Base-by-base conservation (phyloP, 2,113 vertebrate species). In the Rhagologus leucostigma region DNA sequence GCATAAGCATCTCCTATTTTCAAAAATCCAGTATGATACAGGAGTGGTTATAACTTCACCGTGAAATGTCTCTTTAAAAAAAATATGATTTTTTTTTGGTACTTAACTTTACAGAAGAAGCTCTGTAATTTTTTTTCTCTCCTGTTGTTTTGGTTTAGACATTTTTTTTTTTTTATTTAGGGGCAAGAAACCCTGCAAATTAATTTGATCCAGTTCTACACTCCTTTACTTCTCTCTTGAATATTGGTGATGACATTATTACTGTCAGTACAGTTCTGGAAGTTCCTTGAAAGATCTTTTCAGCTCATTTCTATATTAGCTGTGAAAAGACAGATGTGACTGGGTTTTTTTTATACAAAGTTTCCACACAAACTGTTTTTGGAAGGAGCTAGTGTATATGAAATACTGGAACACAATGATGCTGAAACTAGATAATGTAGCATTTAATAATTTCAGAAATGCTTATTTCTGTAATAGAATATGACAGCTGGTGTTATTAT, bases 391-490 rank as follows among this genome's bases (percentile, higher is more conserved):
- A 21, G 49, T 79, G 11, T 82, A 3, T 87, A 35, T 89, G 62
- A 62, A 32, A 44, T 80, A 50, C 30, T 79, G 62, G 37, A 75
- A 71, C 69, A 62, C 29, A 53, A 1, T 35, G 67, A 76, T 91
- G 65, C 77, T 53, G 22, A 71, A 93, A 74, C 37, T 49, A 64
- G 56, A 70, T 95, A 94, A 69, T 37, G 44, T 87, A 64, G 30
- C 46, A 42, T 89, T 81, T 87, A 94, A 76, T 82, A 87, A 69
- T 92, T 93, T 52, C 74, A 94, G 56, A 91, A 95, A 60, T 91
- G 46, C 13, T 8, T 75, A 78, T 84, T 94, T 78, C 49, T 42
- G 7, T 89, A 82, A 92, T 64, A 41, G 62, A 79, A 49, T 92
- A 50, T 84, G 80, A 82, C 77, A 87, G 57, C 65, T 92, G 60